Evolutionary conservation across 2,797 vertebrate species (phyloP).

Genomic region (Pempheris klunzingeri): DNA sequence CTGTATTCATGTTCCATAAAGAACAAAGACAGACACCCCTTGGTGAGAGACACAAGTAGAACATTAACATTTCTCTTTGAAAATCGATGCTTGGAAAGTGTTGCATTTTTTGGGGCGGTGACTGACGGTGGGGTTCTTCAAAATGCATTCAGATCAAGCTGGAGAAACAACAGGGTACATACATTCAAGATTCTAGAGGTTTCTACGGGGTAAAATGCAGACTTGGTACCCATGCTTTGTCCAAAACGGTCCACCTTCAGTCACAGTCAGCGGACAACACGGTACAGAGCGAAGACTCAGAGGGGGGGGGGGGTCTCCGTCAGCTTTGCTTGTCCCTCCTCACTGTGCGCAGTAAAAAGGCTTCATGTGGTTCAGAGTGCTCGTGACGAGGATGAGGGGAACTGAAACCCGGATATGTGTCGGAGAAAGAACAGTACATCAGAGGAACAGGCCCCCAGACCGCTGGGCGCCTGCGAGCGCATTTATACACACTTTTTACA

Average conservation of each 20-base stretch:
- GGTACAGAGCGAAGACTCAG: slow-evolving; percentile 38
- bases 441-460: slow-evolving; percentile 51
- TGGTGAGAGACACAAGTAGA: slow-evolving; percentile 67
- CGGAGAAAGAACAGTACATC: slow-evolving; percentile 68
- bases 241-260: slow-evolving; percentile 55
- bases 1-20: slow-evolving; percentile 79
- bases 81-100: slow-evolving; percentile 64
- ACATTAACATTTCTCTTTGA: slow-evolving; percentile 71
- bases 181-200: slow-evolving; percentile 77
- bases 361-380: slow-evolving; percentile 73
- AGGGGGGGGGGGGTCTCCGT: slow-evolving; percentile 27
- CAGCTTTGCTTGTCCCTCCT: slow-evolving; percentile 46
- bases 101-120: slow-evolving; percentile 63
- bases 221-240: slow-evolving; percentile 71
- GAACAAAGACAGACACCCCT: slow-evolving; percentile 70
- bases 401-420: slow-evolving; percentile 63
- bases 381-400: slow-evolving; percentile 42
- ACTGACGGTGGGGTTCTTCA: slow-evolving; percentile 51
- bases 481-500: slow-evolving; percentile 63
- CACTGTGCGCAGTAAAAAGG: slow-evolving; percentile 75
- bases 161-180: slow-evolving; percentile 69
- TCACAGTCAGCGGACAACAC: slow-evolving; percentile 49
- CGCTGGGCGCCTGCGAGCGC: slow-evolving; percentile 43
- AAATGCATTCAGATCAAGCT: slow-evolving; percentile 74
- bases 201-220: slow-evolving; percentile 69